Evolutionary conservation across 2,797 vertebrate genomes (phyloP).

Genomic region (Gila robusta): DNA sequence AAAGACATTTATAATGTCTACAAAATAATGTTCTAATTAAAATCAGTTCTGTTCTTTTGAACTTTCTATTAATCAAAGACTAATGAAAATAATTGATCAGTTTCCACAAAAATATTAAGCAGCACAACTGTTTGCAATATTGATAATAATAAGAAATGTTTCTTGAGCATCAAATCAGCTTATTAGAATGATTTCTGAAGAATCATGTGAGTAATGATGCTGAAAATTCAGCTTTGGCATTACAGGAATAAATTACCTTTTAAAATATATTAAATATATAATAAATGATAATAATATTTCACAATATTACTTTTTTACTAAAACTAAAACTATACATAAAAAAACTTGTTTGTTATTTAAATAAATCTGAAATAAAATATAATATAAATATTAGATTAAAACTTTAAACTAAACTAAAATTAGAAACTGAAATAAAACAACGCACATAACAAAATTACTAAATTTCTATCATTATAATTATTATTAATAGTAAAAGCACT

Average conservation of each 20-base stretch:
- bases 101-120: neutral
- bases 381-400: too few species aligned
- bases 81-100: neutral
- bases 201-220: neutral
- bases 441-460: neutral
- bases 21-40: neutral
- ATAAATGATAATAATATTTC: neutral
- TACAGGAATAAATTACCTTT: neutral
- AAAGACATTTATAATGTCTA: neutral
- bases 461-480: neutral
- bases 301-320: neutral
- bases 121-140: neutral
- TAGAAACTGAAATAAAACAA: neutral
- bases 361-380: neutral
- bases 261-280: neutral
- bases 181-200: neutral
- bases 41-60: neutral
- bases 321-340: neutral
- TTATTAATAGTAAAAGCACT: constrained; percentile 21
- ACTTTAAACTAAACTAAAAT: neutral
- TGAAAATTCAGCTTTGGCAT: neutral
- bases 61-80: neutral
- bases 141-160: neutral
- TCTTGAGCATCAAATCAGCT: neutral
- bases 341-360: neutral